phyloP scores from a whole-genome alignment of 2,888 invertebrate genomes.

The Rhimphoctona megacephalus region DNA sequence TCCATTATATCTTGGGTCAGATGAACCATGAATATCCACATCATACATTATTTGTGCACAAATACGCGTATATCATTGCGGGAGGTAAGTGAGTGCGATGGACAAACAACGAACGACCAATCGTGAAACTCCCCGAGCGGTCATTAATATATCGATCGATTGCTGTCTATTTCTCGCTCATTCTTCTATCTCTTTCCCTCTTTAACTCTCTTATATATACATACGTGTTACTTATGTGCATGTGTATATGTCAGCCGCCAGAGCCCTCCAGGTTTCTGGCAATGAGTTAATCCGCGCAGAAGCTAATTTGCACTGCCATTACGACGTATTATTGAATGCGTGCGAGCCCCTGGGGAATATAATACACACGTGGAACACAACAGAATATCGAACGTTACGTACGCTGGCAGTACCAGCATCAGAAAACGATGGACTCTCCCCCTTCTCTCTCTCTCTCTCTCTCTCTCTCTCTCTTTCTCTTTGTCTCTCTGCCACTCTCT shows the following conservation, averaged over 20 bases:
- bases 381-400: slow-evolving; percentile 52
- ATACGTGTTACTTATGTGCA: neutral
- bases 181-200: neutral
- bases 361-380: slow-evolving; percentile 50
- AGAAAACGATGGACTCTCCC: slow-evolving; percentile 52
- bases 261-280: slow-evolving; percentile 55
- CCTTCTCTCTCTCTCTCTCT: neutral
- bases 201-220: neutral
- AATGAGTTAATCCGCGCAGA: slow-evolving; percentile 75
- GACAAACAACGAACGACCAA: slow-evolving; percentile 67
- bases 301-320: slow-evolving; percentile 78
- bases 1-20: slow-evolving; percentile 26
- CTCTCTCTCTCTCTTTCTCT: neutral
- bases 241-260: slow-evolving; percentile 18
- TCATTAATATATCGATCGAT: slow-evolving; percentile 69
- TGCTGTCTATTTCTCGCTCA: slow-evolving; percentile 23
- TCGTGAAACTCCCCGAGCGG: slow-evolving; percentile 64
- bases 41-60: neutral
- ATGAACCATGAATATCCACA: slow-evolving; percentile 25
- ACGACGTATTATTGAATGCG: slow-evolving; percentile 75
- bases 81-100: slow-evolving; percentile 54
- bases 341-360: slow-evolving; percentile 63
- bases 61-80: slow-evolving; percentile 4
- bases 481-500: neutral
- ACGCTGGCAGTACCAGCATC: slow-evolving; percentile 45